These are phyloP conservation scores for Macrophya annulata DNA, from an alignment of 2,888 invertebrate species.

Conservation along the genomic window DNA sequence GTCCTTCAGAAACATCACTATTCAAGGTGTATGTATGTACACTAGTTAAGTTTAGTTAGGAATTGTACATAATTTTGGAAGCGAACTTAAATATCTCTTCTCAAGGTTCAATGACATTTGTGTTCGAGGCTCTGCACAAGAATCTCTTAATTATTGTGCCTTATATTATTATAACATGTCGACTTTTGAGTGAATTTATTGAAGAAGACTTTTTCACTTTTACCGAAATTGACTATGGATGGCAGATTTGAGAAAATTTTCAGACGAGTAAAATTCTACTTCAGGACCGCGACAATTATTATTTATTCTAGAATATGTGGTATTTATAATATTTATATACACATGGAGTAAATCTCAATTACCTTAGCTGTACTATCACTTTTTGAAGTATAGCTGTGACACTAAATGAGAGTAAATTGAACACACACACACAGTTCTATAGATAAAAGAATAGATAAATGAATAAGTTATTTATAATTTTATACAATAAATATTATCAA, in stretches of 20 bases:
- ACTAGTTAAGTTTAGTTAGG: neutral
- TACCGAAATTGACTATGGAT: neutral
- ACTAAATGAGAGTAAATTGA: neutral
- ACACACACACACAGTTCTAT: neutral
- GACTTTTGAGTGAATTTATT: neutral
- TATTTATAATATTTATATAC: conserved; percentile 36
- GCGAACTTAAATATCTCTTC: neutral
- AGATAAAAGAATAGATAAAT: neutral
- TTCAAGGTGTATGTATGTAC: neutral
- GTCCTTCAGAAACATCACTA: neutral
- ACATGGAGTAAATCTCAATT: neutral
- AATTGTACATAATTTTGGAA: neutral
- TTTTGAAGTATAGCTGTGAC: neutral
- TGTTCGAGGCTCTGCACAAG: neutral
- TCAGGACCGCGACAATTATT: neutral
- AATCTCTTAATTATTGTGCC: neutral
- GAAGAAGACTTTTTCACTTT: neutral
- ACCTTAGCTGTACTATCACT: neutral
- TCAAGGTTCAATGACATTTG: neutral
- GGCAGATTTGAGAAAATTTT: neutral
- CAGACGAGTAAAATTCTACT: neutral
- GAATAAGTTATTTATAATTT: conserved; percentile 40
- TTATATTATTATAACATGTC: neutral
- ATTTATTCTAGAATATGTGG: neutral
- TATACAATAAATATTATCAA: conserved; percentile 45